Evolutionary conservation across 2,888 invertebrate genomes (phyloP), one percentile per base, ranked within the genome.

Genomic region (Stratiomys singularior): DNA sequence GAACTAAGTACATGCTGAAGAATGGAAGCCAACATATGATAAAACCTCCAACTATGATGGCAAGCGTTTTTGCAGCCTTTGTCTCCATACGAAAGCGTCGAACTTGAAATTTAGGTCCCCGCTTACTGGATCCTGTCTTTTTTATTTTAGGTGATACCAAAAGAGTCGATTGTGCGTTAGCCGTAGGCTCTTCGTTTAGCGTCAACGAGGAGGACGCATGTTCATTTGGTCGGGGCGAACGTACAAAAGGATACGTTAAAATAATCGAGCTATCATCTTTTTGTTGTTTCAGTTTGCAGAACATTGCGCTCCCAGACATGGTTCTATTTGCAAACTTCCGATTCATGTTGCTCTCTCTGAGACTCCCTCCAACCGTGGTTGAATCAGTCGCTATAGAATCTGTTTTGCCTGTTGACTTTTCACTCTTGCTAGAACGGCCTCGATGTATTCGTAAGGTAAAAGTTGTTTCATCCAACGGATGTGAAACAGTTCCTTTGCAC

Each of bases 21-120:
- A 98, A 98, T 0, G 98, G 98, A 76, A 97, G 89, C 98, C 98
- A 99, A 87, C 98, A 99, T 83, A 94, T 91, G 64, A 98, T 96
- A 88, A 99, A 99, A 47, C 97, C 97, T 0, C 98, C 98, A 0
- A 99, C 98, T 79, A 99, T 98, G 80, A 99, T 97, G 80, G 96
- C 97, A 78, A 98, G 89, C 0, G 98, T 98, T 87, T 98, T 98
- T 0, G 98, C 97, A 0, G 98, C 98, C 88, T 97, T 98, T 0
- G 97, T 97, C 86, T 98, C 98, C 93, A 97, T 96, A 3, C 94
- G 91, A 85, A 96, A 96, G 77, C 96, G 92, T 85, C 96, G 96
- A 80, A 96, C 95, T 90, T 95, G 93, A 25, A 95, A 93, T 86
- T 96, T 96, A 79, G 95, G 94, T 84, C 96, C 96, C 78, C 96